Evolutionary conservation across 1,140 invertebrate species (phyloP), one percentile per base, ranked within the genome.

Genomic region (Drosophila miranda): DNA sequence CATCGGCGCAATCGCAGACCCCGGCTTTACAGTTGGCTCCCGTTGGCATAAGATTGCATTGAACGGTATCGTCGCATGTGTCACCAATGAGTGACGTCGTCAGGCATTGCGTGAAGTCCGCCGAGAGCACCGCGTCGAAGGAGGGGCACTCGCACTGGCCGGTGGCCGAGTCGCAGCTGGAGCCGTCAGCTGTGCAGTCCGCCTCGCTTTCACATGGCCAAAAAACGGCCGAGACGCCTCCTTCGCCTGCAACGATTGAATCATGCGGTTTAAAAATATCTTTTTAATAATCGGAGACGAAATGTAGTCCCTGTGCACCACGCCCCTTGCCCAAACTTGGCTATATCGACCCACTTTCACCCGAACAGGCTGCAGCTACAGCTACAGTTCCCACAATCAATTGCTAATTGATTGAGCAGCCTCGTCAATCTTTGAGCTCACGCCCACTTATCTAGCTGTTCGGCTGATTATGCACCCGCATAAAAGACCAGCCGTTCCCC

Each of bases 1-100:
- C 90, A 84, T 91, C 87, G 76, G 73, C 89, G 89, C 86, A 90
- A 81, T 84, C 90, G 84, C 84, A 90, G 81, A 90, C 88, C 87
- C 90, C 90, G 62, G 84, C 77, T 79, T 90, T 91, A 90, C 90
- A 91, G 63, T 78, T 81, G 77, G 89, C 87, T 89, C 90, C 90
- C 63, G 90, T 87, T 88, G 90, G 90, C 90, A 91, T 91, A 91
- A 90, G 89, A 90, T 88, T 90, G 76, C 89, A 91, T 81, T 91
- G 90, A 83, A 80, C 80, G 48, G 70, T 74, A 42, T 90, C 87
- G 66, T 87, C 75, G 78, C 90, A 91, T 78, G 57, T 46, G 60
- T 91, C 90, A 77, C 90, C 90, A 90, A 90, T 66, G 56, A 72
- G 87, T 46, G 89, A 72, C 75, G 80, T 86, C 57, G 75, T 78